Evolutionary conservation across 2,113 vertebrate genomes (phyloP).

Genomic region (Siniperca chuatsi): DNA sequence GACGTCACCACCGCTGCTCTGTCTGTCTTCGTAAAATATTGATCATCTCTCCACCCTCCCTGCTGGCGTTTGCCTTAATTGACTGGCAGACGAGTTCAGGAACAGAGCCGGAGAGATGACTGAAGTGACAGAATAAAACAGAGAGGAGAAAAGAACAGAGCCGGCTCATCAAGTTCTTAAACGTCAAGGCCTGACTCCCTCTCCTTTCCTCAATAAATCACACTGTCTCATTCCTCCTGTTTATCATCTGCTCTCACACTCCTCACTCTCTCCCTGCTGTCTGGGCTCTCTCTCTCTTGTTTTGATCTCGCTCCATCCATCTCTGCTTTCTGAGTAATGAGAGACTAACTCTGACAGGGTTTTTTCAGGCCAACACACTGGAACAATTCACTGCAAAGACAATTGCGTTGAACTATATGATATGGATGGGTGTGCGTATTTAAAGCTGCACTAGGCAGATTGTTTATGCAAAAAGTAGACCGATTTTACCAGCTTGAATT

Average conservation of each 20-base stretch:
- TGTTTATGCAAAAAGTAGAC: neutral
- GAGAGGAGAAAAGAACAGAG: conserved; percentile 54
- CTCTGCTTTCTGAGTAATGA: conserved; percentile 12
- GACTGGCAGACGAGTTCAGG: conserved; percentile 45
- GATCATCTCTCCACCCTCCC: conserved; percentile 41
- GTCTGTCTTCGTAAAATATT: conserved; percentile 56
- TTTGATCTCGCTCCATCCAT: neutral
- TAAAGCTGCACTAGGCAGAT: conserved; percentile 3
- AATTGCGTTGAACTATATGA: neutral
- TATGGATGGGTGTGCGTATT: neutral
- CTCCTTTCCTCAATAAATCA: conserved; percentile 53
- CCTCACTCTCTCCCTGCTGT: neutral
- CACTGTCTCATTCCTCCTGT: conserved; percentile 35
- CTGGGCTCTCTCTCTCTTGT: neutral
- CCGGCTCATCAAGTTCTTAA: conserved; percentile 66
- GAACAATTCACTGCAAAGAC: conserved; percentile 3
- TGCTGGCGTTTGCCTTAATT: conserved; percentile 44
- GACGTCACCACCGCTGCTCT: conserved; percentile 11
- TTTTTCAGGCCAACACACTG: conserved; percentile 2
- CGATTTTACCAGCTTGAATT: neutral
- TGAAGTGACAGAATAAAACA: conserved; percentile 55
- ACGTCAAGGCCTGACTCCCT: conserved; percentile 45
- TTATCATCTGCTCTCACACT: conserved; percentile 47
- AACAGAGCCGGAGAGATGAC: conserved; percentile 12
- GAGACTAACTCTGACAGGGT: conserved; percentile 13